phyloP scores from a whole-genome alignment of 1,140 invertebrate species.

The Drosophila willistoni region DNA sequence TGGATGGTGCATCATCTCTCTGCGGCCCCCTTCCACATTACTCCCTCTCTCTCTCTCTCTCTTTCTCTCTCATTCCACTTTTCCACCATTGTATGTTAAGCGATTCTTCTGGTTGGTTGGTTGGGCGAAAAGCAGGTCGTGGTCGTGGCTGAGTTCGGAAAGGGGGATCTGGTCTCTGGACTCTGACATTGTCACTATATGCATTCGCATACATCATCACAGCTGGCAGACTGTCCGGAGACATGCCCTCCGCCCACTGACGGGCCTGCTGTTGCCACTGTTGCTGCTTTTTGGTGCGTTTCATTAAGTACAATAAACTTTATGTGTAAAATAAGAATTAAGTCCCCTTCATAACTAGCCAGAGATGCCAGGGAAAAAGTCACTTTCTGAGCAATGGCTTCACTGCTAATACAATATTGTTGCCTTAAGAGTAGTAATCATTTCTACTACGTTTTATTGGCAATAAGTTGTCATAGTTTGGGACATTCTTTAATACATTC shows the following conservation, averaged over 20 bases:
- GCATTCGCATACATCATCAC: constrained; percentile 69
- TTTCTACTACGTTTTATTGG: neutral
- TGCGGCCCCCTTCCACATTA: constrained; percentile 33
- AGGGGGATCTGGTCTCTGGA: constrained; percentile 30
- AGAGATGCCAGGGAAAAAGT: neutral
- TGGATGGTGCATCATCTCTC: constrained; percentile 25
- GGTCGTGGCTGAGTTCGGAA: constrained; percentile 1
- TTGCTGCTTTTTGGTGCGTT: constrained; percentile 28
- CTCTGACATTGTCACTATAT: constrained; percentile 50
- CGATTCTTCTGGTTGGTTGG: constrained; percentile 34
- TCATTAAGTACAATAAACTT: constrained; percentile 80
- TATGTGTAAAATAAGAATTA: constrained; percentile 59
- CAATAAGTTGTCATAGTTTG: neutral
- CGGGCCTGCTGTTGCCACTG: neutral
- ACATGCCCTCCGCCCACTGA: constrained; percentile 38
- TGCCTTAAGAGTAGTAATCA: neutral
- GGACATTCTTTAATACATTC: too few relatives aligned
- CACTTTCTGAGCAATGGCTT: neutral
- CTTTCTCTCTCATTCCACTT: constrained; percentile 25
- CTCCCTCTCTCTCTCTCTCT: constrained; percentile 19
- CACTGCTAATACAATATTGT: neutral
- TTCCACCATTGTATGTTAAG: constrained; percentile 59
- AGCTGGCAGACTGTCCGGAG: constrained; percentile 64
- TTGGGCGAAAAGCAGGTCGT: neutral
- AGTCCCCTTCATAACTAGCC: constrained; percentile 41